A percentile compares a stretch with the other conserved stretches of the same genome.
Conservation (phyloP, 2,113 vertebrate species). For the Todiramphus chloris region DNA sequence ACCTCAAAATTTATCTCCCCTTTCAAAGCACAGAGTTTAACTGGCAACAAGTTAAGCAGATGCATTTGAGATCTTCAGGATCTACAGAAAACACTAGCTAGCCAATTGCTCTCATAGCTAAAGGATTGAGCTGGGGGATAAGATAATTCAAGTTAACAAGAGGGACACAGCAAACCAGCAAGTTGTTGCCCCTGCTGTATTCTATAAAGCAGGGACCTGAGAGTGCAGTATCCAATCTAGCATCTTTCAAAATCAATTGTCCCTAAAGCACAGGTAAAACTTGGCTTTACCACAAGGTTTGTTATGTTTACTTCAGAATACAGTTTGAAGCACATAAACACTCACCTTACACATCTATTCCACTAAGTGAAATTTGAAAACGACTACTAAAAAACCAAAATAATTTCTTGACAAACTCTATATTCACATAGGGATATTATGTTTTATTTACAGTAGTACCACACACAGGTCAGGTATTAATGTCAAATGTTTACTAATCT, state of each 20-base stretch:
- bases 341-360: not conserved
- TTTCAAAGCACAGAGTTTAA: not conserved
- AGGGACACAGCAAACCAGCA: not conserved
- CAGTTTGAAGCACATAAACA: not conserved
- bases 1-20: not conserved
- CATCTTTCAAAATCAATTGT: not conserved
- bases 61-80: not conserved
- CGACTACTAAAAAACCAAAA: not conserved
- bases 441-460: slow-evolving; percentile 70
- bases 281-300: not conserved
- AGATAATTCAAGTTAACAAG: not conserved
- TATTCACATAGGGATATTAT: not conserved
- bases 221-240: not conserved
- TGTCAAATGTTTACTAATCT: not conserved
- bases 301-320: not conserved
- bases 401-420: slow-evolving; percentile 34
- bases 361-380: not conserved
- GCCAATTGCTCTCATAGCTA: not conserved
- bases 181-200: not conserved
- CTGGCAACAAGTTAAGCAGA: not conserved
- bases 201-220: not conserved
- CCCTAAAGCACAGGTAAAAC: not conserved
- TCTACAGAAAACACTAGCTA: not conserved
- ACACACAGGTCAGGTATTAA: slow-evolving; percentile 28
- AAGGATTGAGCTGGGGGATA: not conserved